Base-by-base conservation (phyloP, 2,113 vertebrate species). In the Prietella phreatophila region DNA sequence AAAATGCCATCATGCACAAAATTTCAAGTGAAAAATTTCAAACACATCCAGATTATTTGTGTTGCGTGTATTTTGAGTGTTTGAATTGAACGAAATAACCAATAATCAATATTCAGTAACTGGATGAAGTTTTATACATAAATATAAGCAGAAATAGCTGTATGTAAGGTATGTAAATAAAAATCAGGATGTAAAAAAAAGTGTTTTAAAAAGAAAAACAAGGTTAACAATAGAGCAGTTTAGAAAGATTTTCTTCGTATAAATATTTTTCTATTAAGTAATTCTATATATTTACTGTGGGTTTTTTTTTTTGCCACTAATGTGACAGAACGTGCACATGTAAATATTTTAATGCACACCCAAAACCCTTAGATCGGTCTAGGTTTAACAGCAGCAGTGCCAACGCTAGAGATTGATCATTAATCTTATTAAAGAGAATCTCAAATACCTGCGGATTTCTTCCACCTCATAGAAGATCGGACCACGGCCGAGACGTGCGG, bases 401-500 rank as follows among this genome's bases (percentile, higher is more conserved):
- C 39, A 25, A 3, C 47, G 71, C 9, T 25, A 47, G 22, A 76
- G 9, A 9, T 11, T 25, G 10, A 42, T 17, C 78, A 80, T 65
- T 65, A 15, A 81, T 65, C 50, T 85, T 15, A 8, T 75, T 25
- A 81, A 47, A 73, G 22, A 55, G 33, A 47, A 61, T 27, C 81
- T 76, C 9, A 75, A 1, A n/a, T 89, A 93, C 92, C 92, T 90
- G 90, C 56, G 33, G 89, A 83, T 76, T 86, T 92, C 85, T 92
- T 93, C 82, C 85, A 91, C 76, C 89, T 91, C 83, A 93, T 92
- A 6, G 92, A 92, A 47, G 89, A 90, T 60, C 90, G 86, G 14
- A 93, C 86, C 4, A 92, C 82, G 14, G 91, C 86, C 7, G 91
- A 85, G 33, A 71, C 85, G 30, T 88, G 90, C 0, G 79, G 80